phyloP scores from a whole-genome alignment of 1,140 invertebrate genomes.

The Bilobella aurantiaca region DNA sequence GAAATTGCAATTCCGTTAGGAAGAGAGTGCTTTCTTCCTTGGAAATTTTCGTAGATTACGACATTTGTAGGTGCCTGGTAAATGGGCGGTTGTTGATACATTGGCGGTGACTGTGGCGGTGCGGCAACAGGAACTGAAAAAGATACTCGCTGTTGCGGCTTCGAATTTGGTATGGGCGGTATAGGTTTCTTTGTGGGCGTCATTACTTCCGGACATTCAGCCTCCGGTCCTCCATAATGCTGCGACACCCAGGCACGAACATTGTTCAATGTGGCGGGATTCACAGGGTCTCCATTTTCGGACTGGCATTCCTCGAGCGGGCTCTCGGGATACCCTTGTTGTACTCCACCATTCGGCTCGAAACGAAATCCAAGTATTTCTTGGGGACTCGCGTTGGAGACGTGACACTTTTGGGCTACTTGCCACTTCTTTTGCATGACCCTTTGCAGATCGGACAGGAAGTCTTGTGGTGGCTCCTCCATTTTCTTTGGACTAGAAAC shows the following conservation, averaged over 20 bases:
- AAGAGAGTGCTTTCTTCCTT: constrained; percentile 16
- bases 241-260: constrained; percentile 83
- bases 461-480: constrained; percentile 63
- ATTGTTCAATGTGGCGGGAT: constrained; percentile 45
- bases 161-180: constrained; percentile 1
- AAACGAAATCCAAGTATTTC: constrained; percentile 74
- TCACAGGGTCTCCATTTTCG: constrained; percentile 14
- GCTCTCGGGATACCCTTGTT: not conserved
- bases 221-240: constrained; percentile 55
- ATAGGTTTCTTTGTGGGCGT: not conserved
- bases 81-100: not conserved
- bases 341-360: constrained; percentile 35
- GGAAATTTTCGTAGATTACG: constrained; percentile 34
- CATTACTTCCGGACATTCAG: constrained; percentile 41
- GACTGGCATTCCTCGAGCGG: not conserved
- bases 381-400: constrained; percentile 73
- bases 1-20: no score
- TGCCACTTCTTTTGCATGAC: constrained; percentile 92
- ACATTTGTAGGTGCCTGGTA: constrained; percentile 5
- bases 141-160: not conserved
- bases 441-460: constrained; percentile 73
- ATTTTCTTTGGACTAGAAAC: constrained; percentile 59
- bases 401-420: constrained; percentile 79
- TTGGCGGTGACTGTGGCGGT: not conserved
- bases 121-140: constrained; percentile 1